Base-by-base conservation (phyloP, 2,113 vertebrate genomes). In the Hiodon alosoides region DNA sequence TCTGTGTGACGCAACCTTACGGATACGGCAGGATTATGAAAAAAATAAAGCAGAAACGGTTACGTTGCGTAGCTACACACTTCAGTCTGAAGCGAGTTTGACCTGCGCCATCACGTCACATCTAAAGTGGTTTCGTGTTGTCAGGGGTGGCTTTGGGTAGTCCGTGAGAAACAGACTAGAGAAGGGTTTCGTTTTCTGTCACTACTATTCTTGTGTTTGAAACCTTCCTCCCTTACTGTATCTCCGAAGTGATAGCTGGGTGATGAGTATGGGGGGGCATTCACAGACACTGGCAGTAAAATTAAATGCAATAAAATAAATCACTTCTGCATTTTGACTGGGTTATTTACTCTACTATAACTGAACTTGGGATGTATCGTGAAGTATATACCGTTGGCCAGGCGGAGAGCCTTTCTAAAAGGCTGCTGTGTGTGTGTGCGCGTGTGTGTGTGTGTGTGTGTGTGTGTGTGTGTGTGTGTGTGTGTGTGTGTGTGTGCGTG, bases 171-270 rank as follows among this genome's bases (percentile, higher is more conserved):
- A 52, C 16, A 50, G 14, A 61, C 60, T 14, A 71, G n/a, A 17
- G 14, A 68, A 5, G 57, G 31, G 55, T 73, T 73, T 78, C 70
- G 31, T 46, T 73, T 67, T 78, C 57, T 62, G 71, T 78, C 76
- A 78, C n/a, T 50, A 11, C 46, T 11, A 4, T 47, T 62, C 71
- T 61, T 72, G 71, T 62, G 67, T 78, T 67, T 60, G 5, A 14
- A 31, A 54, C 65, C 52, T 72, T 50, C 55, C 50, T 48, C 17
- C 51, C 64, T 17, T 59, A 46, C 5, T 57, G 54, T 73, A 62
- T 69, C 50, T 73, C 70, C 60, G 54, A 71, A 61, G 54, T 60
- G 8, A 17, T 59, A 7, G 46, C 47, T 50, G 46, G 7, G 11
- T 60, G 53, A 13, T 58, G 53, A 48, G 53, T 14, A 13, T 59